Evolutionary conservation across 2,797 vertebrate species (phyloP).

Genomic region (Benthosema pterotum): DNA sequence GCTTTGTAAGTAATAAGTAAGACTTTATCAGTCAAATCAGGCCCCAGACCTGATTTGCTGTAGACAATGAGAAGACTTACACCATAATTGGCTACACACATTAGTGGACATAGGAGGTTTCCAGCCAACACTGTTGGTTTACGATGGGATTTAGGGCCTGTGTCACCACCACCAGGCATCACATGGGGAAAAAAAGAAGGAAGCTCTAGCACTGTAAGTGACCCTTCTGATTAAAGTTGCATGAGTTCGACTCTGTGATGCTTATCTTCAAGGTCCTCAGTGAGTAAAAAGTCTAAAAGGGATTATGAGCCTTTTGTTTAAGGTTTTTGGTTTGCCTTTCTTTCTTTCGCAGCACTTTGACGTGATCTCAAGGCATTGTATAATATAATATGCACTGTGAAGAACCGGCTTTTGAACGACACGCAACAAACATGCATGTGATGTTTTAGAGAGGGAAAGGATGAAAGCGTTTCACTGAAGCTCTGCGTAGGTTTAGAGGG

Average conservation of each 20-base stretch:
- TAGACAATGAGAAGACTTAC: too few species aligned
- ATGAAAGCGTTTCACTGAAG: conserved; percentile 43
- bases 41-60: too few species aligned
- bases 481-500: conserved; percentile 19
- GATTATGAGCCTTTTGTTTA: conserved; percentile 53
- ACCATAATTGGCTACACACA: too few species aligned
- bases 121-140: conserved; percentile 53
- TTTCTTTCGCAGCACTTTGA: conserved; percentile 10
- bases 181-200: conserved; percentile 63
- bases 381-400: conserved; percentile 34
- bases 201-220: conserved; percentile 42
- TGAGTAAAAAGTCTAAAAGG: conserved; percentile 31
- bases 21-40: too few species aligned
- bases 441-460: conserved; percentile 44
- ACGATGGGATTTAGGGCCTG: conserved; percentile 61
- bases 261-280: conserved; percentile 33
- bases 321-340: conserved; percentile 7
- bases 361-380: conserved; percentile 34
- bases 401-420: conserved; percentile 60
- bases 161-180: conserved; percentile 70
- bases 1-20: too few species aligned
- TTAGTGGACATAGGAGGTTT: too few species aligned
- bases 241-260: conserved; percentile 47
- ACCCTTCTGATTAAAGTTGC: conserved; percentile 53
- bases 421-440: conserved; percentile 45